Conservation (phyloP, 2,888 invertebrate species). For the Hipparchia sbordonii region DNA sequence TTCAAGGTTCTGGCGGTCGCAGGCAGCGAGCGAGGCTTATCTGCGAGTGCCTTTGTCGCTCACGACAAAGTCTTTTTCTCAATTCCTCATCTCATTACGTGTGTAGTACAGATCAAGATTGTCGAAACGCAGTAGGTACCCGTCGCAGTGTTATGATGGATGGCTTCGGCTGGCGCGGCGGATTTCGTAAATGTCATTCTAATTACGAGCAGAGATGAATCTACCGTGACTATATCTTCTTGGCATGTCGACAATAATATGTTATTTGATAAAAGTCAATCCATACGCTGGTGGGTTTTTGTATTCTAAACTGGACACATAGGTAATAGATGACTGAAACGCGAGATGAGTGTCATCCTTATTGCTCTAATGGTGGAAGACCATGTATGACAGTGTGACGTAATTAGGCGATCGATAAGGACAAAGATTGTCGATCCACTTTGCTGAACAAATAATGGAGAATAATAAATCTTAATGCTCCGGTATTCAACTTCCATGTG, state of each 20-base stretch:
- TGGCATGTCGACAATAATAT: neutral
- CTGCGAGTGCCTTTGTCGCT: slow-evolving; percentile 66
- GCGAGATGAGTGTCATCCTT: no score
- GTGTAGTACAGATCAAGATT: slow-evolving; percentile 45
- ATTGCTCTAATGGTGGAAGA: no score
- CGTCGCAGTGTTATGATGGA: slow-evolving; percentile 19
- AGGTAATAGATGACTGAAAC: no score
- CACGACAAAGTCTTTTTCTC: slow-evolving; percentile 51
- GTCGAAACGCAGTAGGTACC: neutral
- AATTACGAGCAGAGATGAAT: neutral
- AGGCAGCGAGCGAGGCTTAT: slow-evolving; percentile 70
- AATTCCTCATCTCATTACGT: slow-evolving; percentile 45
- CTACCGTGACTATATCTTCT: neutral
- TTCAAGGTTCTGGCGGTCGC: slow-evolving; percentile 74
- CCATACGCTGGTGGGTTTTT: no score
- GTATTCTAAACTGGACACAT: no score
- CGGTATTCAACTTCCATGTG: no score
- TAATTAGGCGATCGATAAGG: no score
- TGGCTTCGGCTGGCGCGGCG: neutral
- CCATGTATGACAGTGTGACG: no score
- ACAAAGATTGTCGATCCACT: no score
- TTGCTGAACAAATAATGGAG: neutral
- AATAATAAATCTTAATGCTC: no score
- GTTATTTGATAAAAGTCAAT: neutral
- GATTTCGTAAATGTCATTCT: slow-evolving; percentile 13